Evolutionary conservation across 2,888 invertebrate genomes (phyloP).

Genomic region (Prosopocoilus inquinatus): DNA sequence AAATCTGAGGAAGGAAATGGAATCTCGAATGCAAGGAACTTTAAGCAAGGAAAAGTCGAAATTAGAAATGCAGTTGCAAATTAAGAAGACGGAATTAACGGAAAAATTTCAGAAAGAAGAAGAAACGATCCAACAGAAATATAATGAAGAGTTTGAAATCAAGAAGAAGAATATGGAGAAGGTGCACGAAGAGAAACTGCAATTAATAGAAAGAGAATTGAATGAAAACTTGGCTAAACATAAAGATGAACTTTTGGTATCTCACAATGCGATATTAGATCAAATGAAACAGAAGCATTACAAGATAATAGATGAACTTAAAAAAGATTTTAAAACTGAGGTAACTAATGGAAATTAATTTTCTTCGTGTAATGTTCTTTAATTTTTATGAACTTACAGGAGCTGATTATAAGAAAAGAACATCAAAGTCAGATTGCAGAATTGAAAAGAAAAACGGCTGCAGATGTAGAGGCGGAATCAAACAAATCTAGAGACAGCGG

Average conservation of each 20-base stretch:
- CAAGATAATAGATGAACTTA: slow-evolving; percentile 59
- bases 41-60: slow-evolving; percentile 41
- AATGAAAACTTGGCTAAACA: slow-evolving; percentile 49
- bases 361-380: neutral
- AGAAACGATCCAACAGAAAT: slow-evolving; percentile 43
- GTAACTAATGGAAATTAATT: slow-evolving; percentile 42
- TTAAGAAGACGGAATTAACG: slow-evolving; percentile 49
- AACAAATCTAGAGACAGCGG: slow-evolving; percentile 39
- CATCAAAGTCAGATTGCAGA: slow-evolving; percentile 67
- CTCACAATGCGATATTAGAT: slow-evolving; percentile 57
- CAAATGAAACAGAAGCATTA: slow-evolving; percentile 59
- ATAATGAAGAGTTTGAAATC: slow-evolving; percentile 39
- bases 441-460: slow-evolving; percentile 60
- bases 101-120: slow-evolving; percentile 37
- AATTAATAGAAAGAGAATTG: slow-evolving; percentile 56
- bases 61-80: slow-evolving; percentile 53
- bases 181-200: slow-evolving; percentile 54
- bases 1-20: slow-evolving; percentile 56
- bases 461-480: slow-evolving; percentile 52
- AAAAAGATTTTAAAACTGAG: slow-evolving; percentile 64
- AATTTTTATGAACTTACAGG: slow-evolving; percentile 49
- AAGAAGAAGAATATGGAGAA: slow-evolving; percentile 51
- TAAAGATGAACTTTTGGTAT: slow-evolving; percentile 54
- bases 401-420: slow-evolving; percentile 65
- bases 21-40: slow-evolving; percentile 46